phyloP scores from a whole-genome alignment of 2,797 vertebrate genomes.

The Acanthurus tractus region DNA sequence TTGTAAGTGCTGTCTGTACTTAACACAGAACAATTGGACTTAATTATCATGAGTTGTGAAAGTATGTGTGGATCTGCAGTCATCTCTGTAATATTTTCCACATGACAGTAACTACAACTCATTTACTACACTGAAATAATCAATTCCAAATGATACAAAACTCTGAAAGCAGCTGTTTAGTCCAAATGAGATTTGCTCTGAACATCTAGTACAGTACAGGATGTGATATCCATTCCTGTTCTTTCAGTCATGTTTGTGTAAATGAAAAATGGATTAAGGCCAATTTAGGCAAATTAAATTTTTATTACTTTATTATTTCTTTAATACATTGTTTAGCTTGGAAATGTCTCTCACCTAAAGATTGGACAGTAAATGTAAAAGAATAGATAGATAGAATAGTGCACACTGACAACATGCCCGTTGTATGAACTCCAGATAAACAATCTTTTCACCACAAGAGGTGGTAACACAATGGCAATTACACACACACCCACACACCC shows the following conservation, averaged over 20 bases:
- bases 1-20: constrained; percentile 8
- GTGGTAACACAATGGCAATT: constrained; percentile 3
- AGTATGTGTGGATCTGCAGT: background rate
- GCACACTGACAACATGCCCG: constrained; percentile 7
- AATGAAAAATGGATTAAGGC: background rate
- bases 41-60: constrained; percentile 13
- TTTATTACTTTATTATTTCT: constrained; percentile 32
- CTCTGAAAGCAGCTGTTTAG: constrained; percentile 1
- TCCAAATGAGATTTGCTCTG: constrained; percentile 16
- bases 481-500: too few relatives aligned
- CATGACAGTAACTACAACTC: constrained; percentile 8
- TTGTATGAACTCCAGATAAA: constrained; percentile 48
- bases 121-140: constrained; percentile 13
- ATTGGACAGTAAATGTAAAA: constrained; percentile 30
- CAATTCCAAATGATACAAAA: constrained; percentile 27
- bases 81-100: constrained; percentile 29
- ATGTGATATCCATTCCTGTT: background rate
- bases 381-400: constrained; percentile 23
- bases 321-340: constrained; percentile 16
- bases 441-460: constrained; percentile 62
- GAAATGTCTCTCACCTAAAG: constrained; percentile 1
- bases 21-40: constrained; percentile 1
- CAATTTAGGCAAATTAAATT: background rate
- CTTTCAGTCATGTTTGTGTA: constrained; percentile 9
- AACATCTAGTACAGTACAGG: constrained; percentile 13